Base-by-base conservation (phyloP, 1,140 invertebrate genomes). In the Aradophagus sp. region DNA sequence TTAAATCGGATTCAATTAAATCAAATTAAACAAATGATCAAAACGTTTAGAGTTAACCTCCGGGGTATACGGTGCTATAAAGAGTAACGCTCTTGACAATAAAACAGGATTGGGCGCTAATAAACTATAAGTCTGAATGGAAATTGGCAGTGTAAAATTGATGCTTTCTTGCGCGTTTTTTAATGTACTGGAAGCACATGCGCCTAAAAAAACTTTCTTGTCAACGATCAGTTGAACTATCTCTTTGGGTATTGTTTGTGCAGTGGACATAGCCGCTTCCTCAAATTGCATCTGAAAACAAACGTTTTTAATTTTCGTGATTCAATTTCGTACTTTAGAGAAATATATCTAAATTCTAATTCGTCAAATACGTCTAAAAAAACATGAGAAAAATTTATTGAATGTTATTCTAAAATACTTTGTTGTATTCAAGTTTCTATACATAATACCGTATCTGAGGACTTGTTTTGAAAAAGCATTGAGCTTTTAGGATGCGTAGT, bases 1-100 rank as follows among this genome's bases (percentile, higher is more conserved):
- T 29, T 29, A 20, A 12, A 26, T 27, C 7, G 7, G 4, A 16
- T 26, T 17, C n/a, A 39, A 39, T 14, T 14, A 20, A n/a, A 5
- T 27, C 15, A 44, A n/a, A 31, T 19, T 16, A 16, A 19, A 20
- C 3, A n/a, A n/a, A n/a, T n/a, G n/a, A n/a, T n/a, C n/a, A n/a
- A n/a, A n/a, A n/a, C n/a, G 11, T 26, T 12, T 13, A 13, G 5
- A 39, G 8, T 19, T 29, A 35, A 93, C 92, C 80, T 92, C 90
- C 20, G 86, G 83, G 2, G 92, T 92, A 78, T 95, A 97, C 1
- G 95, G 95, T 3, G 93, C 90, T 23, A 95, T 89, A 76, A 97
- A 97, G 0, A 97, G 82, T 26, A 94, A 87, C 0, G 91, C 93
- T 73, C 93, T 87, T 58, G 92, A 94, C 1, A 94, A 83, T 76